These are phyloP conservation scores for Alces alces DNA, from an alignment of 2,113 vertebrate species.

Conservation along the genomic window DNA sequence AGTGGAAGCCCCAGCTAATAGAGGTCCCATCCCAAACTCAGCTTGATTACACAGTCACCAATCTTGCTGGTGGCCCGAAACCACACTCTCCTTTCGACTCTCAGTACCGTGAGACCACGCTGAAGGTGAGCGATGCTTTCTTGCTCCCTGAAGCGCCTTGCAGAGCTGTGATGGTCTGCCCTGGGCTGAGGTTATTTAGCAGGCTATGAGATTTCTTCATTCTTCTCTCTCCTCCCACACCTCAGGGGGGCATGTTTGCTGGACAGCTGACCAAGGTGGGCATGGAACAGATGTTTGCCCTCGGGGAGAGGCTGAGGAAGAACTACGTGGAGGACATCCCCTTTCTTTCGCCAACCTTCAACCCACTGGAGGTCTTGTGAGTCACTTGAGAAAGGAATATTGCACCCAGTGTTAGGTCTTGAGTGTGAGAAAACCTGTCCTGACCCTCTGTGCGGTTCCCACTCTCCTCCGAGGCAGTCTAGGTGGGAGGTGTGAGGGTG, in stretches of 20 bases:
- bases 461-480: neutral
- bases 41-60: constrained; percentile 87
- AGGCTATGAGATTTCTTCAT: fast-evolving
- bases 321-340: constrained; percentile 83
- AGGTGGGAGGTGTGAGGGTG: neutral
- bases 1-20: constrained; percentile 87
- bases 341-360: constrained; percentile 89
- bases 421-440: neutral
- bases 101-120: constrained; percentile 75
- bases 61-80: constrained; percentile 87
- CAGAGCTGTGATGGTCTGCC: neutral
- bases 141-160: fast-evolving
- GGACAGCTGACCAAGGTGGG: constrained; percentile 94
- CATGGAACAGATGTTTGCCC: constrained; percentile 93
- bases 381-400: constrained; percentile 65
- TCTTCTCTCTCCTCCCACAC: neutral
- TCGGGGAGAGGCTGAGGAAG: constrained; percentile 88
- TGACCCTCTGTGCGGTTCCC: neutral
- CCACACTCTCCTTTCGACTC: constrained; percentile 85
- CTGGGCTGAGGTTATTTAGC: neutral
- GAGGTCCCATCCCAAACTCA: constrained; percentile 86
- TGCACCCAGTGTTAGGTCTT: neutral
- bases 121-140: constrained; percentile 74
- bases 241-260: constrained; percentile 88
- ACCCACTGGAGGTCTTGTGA: constrained; percentile 91